Conservation (phyloP, 2,888 invertebrate species). For the Plemyria rubiginata region DNA sequence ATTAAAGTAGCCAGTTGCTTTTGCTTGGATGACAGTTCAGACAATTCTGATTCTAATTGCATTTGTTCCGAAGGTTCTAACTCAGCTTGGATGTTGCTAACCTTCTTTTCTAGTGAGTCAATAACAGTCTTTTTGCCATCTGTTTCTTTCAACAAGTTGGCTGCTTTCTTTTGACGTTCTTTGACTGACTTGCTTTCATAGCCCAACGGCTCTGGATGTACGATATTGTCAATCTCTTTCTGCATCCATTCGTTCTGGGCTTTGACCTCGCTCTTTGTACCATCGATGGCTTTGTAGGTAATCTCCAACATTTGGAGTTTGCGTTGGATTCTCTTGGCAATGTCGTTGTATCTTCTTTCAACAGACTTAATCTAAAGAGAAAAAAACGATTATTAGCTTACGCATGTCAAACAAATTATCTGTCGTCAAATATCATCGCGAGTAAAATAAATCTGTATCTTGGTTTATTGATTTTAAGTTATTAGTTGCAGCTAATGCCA, state of each 20-base stretch:
- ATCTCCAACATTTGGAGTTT: conserved; percentile 93
- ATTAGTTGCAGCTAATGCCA: no score
- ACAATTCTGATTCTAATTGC: conserved; percentile 89
- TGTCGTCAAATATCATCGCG: background rate
- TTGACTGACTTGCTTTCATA: conserved; percentile 92
- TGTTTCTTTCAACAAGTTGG: conserved; percentile 91
- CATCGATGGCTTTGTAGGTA: conserved; percentile 92
- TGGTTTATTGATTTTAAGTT: no score
- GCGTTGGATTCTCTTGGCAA: conserved; percentile 92
- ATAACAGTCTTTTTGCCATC: conserved; percentile 93
- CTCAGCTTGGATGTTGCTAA: conserved; percentile 93
- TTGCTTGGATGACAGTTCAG: conserved; percentile 90
- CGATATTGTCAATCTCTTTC: conserved; percentile 88
- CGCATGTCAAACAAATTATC: background rate
- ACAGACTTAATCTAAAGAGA: conserved; percentile 89
- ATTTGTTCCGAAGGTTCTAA: conserved; percentile 93
- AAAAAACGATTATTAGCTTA: conserved; percentile 20
- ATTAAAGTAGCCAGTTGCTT: conserved; percentile 89
- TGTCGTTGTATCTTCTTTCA: conserved; percentile 93
- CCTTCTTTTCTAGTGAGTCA: conserved; percentile 92
- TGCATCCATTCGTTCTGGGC: conserved; percentile 92
- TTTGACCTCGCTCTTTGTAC: conserved; percentile 91
- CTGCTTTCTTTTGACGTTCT: conserved; percentile 88
- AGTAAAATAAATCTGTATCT: no score
- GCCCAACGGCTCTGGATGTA: conserved; percentile 88